Conservation (phyloP, 1,140 invertebrate genomes). For the Heliconius himera region DNA sequence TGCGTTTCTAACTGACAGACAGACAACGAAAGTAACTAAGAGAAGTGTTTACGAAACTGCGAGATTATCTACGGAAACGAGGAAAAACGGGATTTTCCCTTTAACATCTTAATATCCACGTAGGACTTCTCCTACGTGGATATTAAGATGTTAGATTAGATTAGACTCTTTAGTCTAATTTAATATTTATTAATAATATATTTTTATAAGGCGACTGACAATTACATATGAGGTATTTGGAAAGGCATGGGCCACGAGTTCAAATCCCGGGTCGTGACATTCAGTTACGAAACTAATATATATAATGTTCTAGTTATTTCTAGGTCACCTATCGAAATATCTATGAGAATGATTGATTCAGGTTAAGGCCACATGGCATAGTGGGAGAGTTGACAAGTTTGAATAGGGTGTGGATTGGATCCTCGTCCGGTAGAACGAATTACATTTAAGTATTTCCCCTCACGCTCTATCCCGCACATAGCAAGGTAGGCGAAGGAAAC, state of each 20-base stretch:
- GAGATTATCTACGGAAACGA: no score
- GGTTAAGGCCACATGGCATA: neutral
- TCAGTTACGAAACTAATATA: neutral
- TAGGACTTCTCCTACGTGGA: no score
- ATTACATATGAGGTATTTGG: neutral
- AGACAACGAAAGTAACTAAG: no score
- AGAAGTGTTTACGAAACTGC: no score
- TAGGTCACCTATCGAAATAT: slow-evolving; percentile 7
- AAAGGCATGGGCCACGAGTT: slow-evolving; percentile 13
- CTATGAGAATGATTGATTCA: neutral
- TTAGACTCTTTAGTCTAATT: no score
- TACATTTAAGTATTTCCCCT: no score
- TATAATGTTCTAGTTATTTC: slow-evolving; percentile 9
- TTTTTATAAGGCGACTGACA: neutral
- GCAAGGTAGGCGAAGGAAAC: no score
- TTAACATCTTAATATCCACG: no score
- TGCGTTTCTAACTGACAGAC: no score
- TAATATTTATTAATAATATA: neutral
- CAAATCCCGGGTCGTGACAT: slow-evolving; percentile 9
- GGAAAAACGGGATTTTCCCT: no score
- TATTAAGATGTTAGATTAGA: no score
- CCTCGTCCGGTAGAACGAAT: neutral
- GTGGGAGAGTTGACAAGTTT: neutral
- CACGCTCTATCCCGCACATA: no score
- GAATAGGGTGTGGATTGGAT: neutral